Conservation (phyloP, 2,888 invertebrate species). For the Athalia cordata region DNA sequence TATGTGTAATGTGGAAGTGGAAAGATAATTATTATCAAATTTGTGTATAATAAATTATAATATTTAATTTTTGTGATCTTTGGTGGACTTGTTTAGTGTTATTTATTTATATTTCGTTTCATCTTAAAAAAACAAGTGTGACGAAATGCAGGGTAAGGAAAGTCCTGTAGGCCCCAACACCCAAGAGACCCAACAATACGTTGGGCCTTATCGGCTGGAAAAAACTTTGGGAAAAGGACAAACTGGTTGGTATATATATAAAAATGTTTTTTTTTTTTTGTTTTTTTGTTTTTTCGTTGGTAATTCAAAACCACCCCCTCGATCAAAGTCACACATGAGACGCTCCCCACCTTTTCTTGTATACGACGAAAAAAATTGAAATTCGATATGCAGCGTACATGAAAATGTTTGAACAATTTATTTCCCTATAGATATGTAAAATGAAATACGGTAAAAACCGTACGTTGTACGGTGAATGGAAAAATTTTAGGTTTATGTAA, state of each 20-base stretch:
- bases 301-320: constrained; percentile 43
- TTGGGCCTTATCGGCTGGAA: constrained; percentile 98
- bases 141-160: constrained; percentile 69
- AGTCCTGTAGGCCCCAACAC: constrained; percentile 70
- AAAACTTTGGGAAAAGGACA: constrained; percentile 99
- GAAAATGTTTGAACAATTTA: not conserved
- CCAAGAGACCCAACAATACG: constrained; percentile 91
- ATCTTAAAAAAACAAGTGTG: constrained; percentile 1
- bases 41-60: not conserved
- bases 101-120: not conserved
- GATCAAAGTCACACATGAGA: constrained; percentile 10
- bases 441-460: too few species aligned
- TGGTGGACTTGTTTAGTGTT: constrained; percentile 9
- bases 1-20: constrained; percentile 42
- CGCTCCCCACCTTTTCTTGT: too few species aligned
- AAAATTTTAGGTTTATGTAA: too few species aligned
- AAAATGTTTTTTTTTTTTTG: too few species aligned
- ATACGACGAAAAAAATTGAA: not conserved
- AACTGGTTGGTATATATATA: constrained; percentile 82
- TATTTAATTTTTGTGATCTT: constrained; percentile 6
- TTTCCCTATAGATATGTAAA: too few species aligned
- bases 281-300: constrained; percentile 12
- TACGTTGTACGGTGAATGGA: too few species aligned
- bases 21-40: constrained; percentile 16
- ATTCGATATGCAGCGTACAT: constrained; percentile 2